phyloP scores from a whole-genome alignment of 2,113 vertebrate species.

The Crotalus helleri region DNA sequence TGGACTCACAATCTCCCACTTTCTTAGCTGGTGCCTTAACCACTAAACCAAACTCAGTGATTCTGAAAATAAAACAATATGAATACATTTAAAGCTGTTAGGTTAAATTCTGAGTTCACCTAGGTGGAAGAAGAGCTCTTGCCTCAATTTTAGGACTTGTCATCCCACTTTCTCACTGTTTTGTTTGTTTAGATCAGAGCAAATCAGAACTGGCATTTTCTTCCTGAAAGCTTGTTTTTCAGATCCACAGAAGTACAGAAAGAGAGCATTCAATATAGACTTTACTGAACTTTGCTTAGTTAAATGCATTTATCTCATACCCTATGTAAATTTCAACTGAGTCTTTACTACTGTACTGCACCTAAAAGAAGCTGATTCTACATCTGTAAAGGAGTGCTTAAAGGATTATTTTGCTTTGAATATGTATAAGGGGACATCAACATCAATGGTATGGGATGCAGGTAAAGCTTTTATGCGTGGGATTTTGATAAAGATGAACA shows the following conservation, averaged over 20 bases:
- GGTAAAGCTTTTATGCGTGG: too few relatives aligned
- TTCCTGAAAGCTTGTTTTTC: neutral
- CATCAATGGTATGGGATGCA: too few relatives aligned
- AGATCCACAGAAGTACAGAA: neutral
- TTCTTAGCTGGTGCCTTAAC: neutral
- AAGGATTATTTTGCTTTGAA: too few relatives aligned
- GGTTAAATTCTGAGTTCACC: neutral
- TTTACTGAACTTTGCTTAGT: neutral
- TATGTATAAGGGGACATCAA: too few relatives aligned
- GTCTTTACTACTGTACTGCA: neutral
- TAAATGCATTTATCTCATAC: neutral
- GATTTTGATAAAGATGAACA: too few relatives aligned
- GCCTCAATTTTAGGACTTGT: neutral
- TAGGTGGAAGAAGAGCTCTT: neutral
- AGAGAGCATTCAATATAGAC: neutral
- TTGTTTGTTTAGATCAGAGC: neutral
- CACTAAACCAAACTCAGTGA: neutral
- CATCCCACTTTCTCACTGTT: neutral
- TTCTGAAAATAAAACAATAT: neutral
- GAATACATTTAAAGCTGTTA: neutral
- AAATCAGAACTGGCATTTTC: neutral
- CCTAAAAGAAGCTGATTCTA: neutral
- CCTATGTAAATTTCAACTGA: neutral
- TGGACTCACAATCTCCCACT: neutral
- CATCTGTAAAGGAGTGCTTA: neutral